Percentiles rank a stretch among this genome's conserved stretches.
Conservation (phyloP, 2,113 vertebrate species). For the Burhinus bistriatus region DNA sequence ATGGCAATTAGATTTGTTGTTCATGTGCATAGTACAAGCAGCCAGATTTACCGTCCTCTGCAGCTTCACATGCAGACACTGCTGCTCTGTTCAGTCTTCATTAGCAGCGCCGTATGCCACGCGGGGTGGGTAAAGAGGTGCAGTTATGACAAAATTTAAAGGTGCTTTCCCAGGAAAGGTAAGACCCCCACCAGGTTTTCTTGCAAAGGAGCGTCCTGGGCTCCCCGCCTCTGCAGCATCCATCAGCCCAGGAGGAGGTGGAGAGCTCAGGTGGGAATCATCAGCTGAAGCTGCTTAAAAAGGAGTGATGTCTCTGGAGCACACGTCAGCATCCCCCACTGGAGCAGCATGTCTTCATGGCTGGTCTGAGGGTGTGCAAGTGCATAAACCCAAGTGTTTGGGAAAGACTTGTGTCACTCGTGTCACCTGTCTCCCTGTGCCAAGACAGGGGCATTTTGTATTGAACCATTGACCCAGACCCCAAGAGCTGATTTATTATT, state of each 20-base stretch:
- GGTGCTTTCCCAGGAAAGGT: neutral
- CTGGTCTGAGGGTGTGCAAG: neutral
- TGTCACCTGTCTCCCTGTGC: neutral
- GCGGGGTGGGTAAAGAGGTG: neutral
- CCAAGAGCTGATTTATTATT: neutral
- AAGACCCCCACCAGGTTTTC: neutral
- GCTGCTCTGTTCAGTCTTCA: neutral
- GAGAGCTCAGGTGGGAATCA: neutral
- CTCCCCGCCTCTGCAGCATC: neutral
- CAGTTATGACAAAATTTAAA: neutral
- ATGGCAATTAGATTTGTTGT: neutral
- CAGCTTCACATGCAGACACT: neutral
- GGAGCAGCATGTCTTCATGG: fast-evolving
- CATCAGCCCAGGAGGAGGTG: neutral
- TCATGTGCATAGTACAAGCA: neutral
- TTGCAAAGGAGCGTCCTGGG: neutral
- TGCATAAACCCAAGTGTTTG: neutral
- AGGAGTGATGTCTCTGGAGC: neutral
- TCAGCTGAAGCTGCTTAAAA: neutral
- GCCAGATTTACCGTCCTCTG: neutral
- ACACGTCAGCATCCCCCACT: fast-evolving
- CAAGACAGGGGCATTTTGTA: no score
- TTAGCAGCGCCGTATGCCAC: neutral
- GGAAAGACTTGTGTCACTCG: neutral
- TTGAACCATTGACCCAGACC: neutral